Percentiles rank a stretch among this genome's conserved stretches.
Evolutionary conservation across 2,113 vertebrate species (phyloP).

Genomic region (Butorides virescens): DNA sequence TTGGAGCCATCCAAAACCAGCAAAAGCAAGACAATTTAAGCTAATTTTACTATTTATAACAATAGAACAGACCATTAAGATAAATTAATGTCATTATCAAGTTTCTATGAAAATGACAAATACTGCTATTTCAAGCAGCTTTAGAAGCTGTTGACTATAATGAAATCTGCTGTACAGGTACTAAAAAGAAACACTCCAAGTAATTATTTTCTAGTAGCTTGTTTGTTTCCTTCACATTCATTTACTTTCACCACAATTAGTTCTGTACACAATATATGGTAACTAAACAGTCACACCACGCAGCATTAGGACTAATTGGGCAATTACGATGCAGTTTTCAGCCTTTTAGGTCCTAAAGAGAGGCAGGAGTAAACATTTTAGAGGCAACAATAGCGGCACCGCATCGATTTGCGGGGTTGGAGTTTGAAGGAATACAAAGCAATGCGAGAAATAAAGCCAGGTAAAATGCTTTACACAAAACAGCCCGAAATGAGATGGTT

Average conservation of each 20-base stretch:
- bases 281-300: slow-evolving; percentile 86
- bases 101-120: slow-evolving; percentile 99
- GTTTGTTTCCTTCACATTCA: slow-evolving; percentile 99
- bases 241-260: slow-evolving; percentile 99
- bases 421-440: slow-evolving; percentile 71
- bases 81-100: slow-evolving; percentile 99
- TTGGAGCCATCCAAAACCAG: slow-evolving; percentile 96
- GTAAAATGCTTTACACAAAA: slow-evolving; percentile 41
- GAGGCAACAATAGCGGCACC: slow-evolving; percentile 76
- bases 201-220: slow-evolving; percentile 99
- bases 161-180: slow-evolving; percentile 98
- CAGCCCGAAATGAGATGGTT: neutral
- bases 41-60: slow-evolving; percentile 99
- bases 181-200: slow-evolving; percentile 99
- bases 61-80: slow-evolving; percentile 99
- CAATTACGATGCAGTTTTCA: slow-evolving; percentile 97
- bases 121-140: slow-evolving; percentile 98
- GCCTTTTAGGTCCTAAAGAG: slow-evolving; percentile 93
- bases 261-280: slow-evolving; percentile 87
- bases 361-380: slow-evolving; percentile 85
- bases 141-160: slow-evolving; percentile 99
- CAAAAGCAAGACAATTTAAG: slow-evolving; percentile 99
- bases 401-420: slow-evolving; percentile 60
- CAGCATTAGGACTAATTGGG: slow-evolving; percentile 98
- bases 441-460: slow-evolving; percentile 29